These are phyloP conservation scores for Apteryx mantelli DNA, from an alignment of 2,113 vertebrate species.

Conservation along the genomic window DNA sequence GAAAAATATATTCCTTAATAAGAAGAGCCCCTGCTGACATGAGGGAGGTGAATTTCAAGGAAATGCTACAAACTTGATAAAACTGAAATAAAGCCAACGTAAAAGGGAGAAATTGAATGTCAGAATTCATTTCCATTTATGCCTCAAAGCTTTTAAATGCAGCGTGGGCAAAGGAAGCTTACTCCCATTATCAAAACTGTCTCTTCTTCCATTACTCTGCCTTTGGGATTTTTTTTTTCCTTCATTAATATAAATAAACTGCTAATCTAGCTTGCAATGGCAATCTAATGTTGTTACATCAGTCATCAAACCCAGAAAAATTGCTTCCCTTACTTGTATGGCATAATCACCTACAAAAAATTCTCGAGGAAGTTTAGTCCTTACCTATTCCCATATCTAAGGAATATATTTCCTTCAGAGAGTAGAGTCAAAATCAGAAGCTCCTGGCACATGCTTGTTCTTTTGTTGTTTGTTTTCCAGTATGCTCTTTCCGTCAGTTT, in stretches of 20 bases:
- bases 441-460: not conserved
- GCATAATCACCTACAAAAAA: not conserved
- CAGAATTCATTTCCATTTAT: not conserved
- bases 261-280: not conserved
- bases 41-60: not conserved
- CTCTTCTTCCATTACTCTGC: not conserved
- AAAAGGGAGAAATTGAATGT: not conserved
- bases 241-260: slow-evolving; percentile 6
- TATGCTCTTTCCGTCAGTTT: not conserved
- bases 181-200: not conserved
- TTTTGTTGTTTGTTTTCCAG: not conserved
- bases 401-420: not conserved
- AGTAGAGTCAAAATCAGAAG: not conserved
- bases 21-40: not conserved
- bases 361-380: not conserved
- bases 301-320: not conserved
- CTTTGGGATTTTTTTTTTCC: not conserved
- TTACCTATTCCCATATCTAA: not conserved
- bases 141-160: not conserved
- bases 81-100: not conserved
- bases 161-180: not conserved
- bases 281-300: not conserved
- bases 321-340: not conserved
- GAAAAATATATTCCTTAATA: not conserved
- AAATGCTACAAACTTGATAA: not conserved